A percentile compares a stretch with the other conserved stretches of the same genome.
Evolutionary conservation across 2,888 invertebrate species (phyloP).

Genomic region (Parochlus steinenii): DNA sequence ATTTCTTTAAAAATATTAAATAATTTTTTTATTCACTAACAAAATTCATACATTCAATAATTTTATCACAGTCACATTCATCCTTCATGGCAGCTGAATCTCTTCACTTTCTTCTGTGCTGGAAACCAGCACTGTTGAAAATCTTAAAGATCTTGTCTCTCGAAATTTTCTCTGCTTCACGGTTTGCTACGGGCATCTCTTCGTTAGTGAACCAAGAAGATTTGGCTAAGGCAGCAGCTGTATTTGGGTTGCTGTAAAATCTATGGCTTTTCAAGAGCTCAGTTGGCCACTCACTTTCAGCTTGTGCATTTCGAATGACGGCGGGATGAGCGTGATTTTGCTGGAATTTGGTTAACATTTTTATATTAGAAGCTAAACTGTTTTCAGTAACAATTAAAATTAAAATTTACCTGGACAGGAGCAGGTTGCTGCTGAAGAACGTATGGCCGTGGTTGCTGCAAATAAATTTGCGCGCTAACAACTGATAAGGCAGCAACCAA

Average conservation of each 20-base stretch:
- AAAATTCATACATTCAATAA: too few species aligned
- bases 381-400: too few species aligned
- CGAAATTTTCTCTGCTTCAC: constrained; percentile 68
- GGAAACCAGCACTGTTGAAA: constrained; percentile 54
- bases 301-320: constrained; percentile 51
- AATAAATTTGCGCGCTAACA: too few species aligned
- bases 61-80: too few species aligned
- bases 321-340: constrained; percentile 46
- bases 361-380: too few species aligned
- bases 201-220: constrained; percentile 64
- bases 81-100: too few species aligned
- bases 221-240: constrained; percentile 55
- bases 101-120: constrained; percentile 21
- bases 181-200: constrained; percentile 58
- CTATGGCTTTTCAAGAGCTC: constrained; percentile 38
- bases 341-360: constrained; percentile 19
- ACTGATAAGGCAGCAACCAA: too few species aligned
- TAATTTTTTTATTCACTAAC: too few species aligned
- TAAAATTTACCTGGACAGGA: too few species aligned
- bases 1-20: too few species aligned
- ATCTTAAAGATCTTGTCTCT: constrained; percentile 57
- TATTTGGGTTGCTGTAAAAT: constrained; percentile 60
- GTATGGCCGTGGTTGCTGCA: constrained; percentile 5
- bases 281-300: constrained; percentile 53
- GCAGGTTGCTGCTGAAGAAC: constrained; percentile 18